Percentiles rank a stretch among this genome's conserved stretches.
Conservation (phyloP, 2,888 invertebrate species). For the Hetaerina titia region DNA sequence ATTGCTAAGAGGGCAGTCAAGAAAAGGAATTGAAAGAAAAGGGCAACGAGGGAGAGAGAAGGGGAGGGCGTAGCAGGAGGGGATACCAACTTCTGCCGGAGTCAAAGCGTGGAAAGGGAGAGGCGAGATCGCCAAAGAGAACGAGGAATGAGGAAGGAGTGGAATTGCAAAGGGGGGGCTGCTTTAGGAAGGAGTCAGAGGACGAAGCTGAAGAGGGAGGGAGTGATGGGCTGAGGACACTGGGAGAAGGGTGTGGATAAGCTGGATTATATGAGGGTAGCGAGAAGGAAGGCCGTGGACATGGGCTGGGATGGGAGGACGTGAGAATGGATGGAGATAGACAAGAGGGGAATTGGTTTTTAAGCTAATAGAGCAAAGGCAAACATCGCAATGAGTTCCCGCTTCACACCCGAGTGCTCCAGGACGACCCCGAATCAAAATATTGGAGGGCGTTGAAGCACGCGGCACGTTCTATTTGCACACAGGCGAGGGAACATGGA, state of each 20-base stretch:
- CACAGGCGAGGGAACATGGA: background rate
- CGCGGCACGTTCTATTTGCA: constrained; percentile 17
- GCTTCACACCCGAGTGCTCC: background rate
- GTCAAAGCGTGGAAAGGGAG: background rate
- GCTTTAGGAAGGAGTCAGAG: background rate
- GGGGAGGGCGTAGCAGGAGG: background rate
- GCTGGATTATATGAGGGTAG: background rate
- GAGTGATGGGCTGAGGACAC: too few species aligned
- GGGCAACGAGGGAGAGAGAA: background rate
- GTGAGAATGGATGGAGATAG: background rate
- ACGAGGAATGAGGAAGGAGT: background rate
- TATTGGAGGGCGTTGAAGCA: constrained; percentile 5
- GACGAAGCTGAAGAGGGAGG: background rate
- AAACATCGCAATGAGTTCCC: background rate
- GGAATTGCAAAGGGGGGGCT: background rate
- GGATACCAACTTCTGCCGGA: background rate
- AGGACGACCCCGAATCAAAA: constrained; percentile 3
- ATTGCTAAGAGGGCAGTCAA: background rate
- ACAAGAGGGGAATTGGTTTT: background rate
- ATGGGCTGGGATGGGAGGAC: background rate
- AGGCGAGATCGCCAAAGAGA: background rate
- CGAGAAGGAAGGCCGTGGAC: background rate
- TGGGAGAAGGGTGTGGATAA: background rate
- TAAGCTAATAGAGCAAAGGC: constrained; percentile 4
- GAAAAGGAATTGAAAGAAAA: background rate